Percentiles rank a stretch among this genome's conserved stretches.
Evolutionary conservation across 2,797 vertebrate species (phyloP).

Genomic region (Rachycentron canadum): DNA sequence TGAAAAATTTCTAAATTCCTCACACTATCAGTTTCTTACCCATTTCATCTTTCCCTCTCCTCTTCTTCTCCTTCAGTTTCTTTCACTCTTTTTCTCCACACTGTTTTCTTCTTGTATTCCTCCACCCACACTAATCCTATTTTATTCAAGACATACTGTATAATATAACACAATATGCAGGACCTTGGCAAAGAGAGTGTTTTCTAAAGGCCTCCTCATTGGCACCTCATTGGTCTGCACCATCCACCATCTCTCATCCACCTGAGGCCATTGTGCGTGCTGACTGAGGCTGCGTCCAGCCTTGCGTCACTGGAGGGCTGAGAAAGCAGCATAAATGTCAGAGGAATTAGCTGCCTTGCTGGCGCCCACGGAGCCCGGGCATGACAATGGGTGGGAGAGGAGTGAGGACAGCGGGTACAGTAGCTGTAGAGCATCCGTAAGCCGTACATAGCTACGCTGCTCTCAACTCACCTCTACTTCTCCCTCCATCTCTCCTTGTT

Average conservation of each 20-base stretch:
- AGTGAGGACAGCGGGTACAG: constrained; percentile 74
- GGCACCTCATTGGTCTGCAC: constrained; percentile 22
- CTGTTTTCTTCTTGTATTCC: constrained; percentile 60
- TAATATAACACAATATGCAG: constrained; percentile 68
- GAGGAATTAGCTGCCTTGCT: constrained; percentile 81
- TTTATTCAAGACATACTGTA: constrained; percentile 73
- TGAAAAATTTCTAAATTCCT: constrained; percentile 38
- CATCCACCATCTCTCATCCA: constrained; percentile 60
- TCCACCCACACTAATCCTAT: constrained; percentile 78
- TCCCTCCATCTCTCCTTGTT: constrained; percentile 41
- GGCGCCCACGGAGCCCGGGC: constrained; percentile 74
- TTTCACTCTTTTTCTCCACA: constrained; percentile 49
- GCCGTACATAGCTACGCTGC: constrained; percentile 41
- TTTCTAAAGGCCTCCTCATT: constrained; percentile 51
- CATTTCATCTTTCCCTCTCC: constrained; percentile 44
- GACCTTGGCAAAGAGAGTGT: constrained; percentile 61
- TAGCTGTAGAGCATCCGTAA: constrained; percentile 64
- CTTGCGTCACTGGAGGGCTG: constrained; percentile 75
- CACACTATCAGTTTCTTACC: constrained; percentile 37
- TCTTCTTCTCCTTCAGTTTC: constrained; percentile 46
- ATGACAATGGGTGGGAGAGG: constrained; percentile 79
- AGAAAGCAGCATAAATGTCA: constrained; percentile 84
- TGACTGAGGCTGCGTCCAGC: constrained; percentile 52
- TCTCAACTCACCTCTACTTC: constrained; percentile 54
- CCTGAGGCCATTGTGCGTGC: constrained; percentile 71